phyloP scores from a whole-genome alignment of 2,113 vertebrate genomes.

The Otis tarda region DNA sequence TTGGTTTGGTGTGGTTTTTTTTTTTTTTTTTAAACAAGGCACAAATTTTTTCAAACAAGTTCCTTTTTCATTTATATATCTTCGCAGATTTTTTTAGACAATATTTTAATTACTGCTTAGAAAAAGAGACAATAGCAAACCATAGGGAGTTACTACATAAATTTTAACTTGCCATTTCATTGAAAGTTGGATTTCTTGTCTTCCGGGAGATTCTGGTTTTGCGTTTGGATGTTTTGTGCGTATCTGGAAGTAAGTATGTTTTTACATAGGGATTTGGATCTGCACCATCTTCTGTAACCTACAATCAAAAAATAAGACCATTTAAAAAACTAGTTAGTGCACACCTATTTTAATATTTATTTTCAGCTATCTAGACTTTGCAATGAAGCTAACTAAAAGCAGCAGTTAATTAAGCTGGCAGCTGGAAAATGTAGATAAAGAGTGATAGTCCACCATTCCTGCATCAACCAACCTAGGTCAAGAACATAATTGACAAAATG shows the following conservation, averaged over 20 bases:
- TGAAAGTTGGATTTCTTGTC: conserved; percentile 97
- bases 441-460: background rate
- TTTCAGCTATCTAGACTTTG: background rate
- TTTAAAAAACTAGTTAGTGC: background rate
- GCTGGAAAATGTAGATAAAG: background rate
- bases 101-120: background rate
- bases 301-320: conserved; percentile 10
- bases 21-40: background rate
- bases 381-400: background rate
- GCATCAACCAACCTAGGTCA: background rate
- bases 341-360: background rate
- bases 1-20: background rate
- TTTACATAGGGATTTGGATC: conserved; percentile 99
- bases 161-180: conserved; percentile 90
- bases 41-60: background rate
- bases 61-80: background rate
- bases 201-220: conserved; percentile 97
- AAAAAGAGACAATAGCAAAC: background rate
- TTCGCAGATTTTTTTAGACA: background rate
- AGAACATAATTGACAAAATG: background rate
- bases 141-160: background rate
- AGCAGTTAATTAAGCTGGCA: background rate
- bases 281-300: conserved; percentile 94
- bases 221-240: conserved; percentile 93
- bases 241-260: conserved; percentile 96